Base-by-base conservation (phyloP, 2,797 vertebrate genomes). In the Leptatherina wallacei region DNA sequence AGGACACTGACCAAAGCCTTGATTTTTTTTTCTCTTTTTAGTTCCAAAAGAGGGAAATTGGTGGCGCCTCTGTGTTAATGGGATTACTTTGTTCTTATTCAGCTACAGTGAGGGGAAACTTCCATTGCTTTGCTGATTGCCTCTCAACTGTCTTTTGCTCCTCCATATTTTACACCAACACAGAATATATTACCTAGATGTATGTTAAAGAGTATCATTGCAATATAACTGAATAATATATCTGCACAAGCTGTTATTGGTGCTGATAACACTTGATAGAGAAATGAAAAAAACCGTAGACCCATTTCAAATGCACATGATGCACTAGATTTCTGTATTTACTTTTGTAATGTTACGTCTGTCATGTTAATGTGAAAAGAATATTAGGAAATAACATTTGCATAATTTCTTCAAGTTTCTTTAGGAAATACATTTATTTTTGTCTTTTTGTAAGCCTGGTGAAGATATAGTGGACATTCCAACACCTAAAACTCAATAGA, bases 61-160 rank as follows among this genome's bases (percentile, higher is more conserved):
- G 71, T 54, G 77, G 40, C 69, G 67, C 30, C 24, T 73, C 71
- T 61, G 51, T 74, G 80, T 79, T 79, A 82, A 80, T 70, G 49
- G 75, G 79, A 71, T 68, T 33, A 29, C 64, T 86, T 85, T 88
- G 68, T 88, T 86, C 72, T 76, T 58, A 20, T 69, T 80, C 73
- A 78, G 71, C 80, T 63, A 42, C 71, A 77, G 22, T 57, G 47
- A 80, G 14, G 16, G 49, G 24, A 58, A 67, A 81, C 51, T 82
- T 40, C 62, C 69, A 73, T 73, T 36, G 29, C 62, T 57, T 20
- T 70, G 55, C 62, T 83, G 71, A 86, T 78, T 82, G 78, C 42
- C 42, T 87, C 87, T 81, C 70, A 63, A 57, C 54, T 73, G 78
- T 65, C 52, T 68, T 61, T 6, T 67, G 62, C 69, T 65, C 57